Evolutionary conservation across 2,797 vertebrate species (phyloP), one percentile per base, ranked within the genome.

Genomic region (Myotis myotis): DNA sequence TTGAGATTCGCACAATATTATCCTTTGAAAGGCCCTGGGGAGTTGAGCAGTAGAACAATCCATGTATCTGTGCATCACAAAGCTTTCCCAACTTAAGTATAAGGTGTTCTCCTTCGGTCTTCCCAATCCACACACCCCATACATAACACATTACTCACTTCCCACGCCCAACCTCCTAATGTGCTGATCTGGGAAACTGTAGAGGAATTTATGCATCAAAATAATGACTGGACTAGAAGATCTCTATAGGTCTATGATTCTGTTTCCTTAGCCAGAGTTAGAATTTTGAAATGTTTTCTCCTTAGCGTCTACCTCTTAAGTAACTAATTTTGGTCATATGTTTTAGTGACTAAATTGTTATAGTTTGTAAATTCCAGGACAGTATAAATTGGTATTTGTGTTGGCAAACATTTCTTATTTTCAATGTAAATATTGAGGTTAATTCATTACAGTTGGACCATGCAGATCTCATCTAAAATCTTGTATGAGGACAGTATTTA

Each of bases 371-470:
- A 12, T 93, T 72, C 53, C 6, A 79, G 41, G 23, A 71, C 12
- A 30, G 30, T 22, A 38, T 49, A 87, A 64, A 53, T 6, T 68
- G 57, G 36, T 57, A 38, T 76, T 68, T 87, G 17, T 82, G 25
- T 76, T 66, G 33, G 62, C 51, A 33, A 76, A 78, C 62, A 38
- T 76, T 30, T 82, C 60, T 89, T 49, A 12, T 38, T 88, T 87
- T 75, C 7, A 13, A 0, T 20, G 17, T 81, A 41, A 90, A 75
- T 62, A 23, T 0, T 64, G 33, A 53, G 33, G 38, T 51, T 72
- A 30, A 28, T 25, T 53, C 23, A 33, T 49, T 49, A 36, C 0
- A 44, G 15, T 13, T 38, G 51, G 28, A 33, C 36, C 33, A 41
- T 15, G 16, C 10, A 71, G 6, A 20, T 57, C 47, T 30, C 62